These are phyloP conservation scores for Microplitis demolitor DNA, from an alignment of 1,140 invertebrate genomes.

Conservation along the genomic window DNA sequence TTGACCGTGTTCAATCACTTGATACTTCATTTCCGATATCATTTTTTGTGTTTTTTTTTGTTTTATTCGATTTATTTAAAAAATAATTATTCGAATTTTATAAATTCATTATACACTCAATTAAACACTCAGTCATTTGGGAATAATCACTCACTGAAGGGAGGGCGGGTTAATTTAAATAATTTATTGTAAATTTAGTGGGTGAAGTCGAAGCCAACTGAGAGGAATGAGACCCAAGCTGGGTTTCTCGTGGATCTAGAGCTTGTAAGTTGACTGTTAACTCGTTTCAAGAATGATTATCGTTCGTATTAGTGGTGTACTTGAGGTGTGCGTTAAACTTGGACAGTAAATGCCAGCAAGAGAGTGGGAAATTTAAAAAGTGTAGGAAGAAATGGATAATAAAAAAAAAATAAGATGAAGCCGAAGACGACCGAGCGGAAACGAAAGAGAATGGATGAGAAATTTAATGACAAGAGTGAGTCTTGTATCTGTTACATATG, in stretches of 20 bases:
- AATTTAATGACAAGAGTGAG: background rate
- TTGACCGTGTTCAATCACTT: slow-evolving; percentile 50
- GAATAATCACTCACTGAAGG: too few species aligned
- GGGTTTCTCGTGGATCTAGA: too few species aligned
- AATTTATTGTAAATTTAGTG: too few species aligned
- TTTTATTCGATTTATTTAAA: background rate
- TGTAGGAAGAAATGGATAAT: background rate
- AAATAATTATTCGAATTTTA: too few species aligned
- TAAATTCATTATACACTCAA: too few species aligned
- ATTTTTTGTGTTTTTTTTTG: slow-evolving; percentile 9
- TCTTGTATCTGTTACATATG: background rate
- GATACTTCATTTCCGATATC: slow-evolving; percentile 49
- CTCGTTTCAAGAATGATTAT: too few species aligned
- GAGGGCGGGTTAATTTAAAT: too few species aligned
- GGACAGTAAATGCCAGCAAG: background rate
- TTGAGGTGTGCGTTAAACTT: too few species aligned
- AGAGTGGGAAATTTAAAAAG: background rate
- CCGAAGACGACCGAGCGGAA: background rate
- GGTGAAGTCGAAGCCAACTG: too few species aligned
- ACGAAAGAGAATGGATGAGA: background rate
- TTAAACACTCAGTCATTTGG: too few species aligned
- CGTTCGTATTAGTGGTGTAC: background rate
- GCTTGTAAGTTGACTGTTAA: too few species aligned
- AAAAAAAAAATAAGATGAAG: background rate
- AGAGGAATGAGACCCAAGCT: too few species aligned